These are phyloP conservation scores for Polydrusus cervinus DNA, from an alignment of 2,888 invertebrate genomes.

Conservation along the genomic window DNA sequence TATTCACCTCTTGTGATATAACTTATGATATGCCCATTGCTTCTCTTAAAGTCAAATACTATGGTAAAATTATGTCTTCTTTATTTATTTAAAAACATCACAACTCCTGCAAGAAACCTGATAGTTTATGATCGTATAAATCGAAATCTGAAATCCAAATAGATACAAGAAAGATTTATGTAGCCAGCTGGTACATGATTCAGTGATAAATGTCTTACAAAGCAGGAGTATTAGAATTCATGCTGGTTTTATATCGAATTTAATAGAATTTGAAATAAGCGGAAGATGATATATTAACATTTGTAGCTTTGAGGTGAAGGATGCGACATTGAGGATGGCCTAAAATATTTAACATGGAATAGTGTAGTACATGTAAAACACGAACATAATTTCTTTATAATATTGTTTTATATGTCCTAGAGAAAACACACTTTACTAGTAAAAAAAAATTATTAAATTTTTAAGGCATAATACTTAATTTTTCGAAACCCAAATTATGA, in stretches of 20 bases:
- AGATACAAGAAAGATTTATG: slow-evolving; percentile 27
- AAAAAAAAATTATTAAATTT: too few species aligned
- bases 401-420: too few species aligned
- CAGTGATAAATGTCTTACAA: slow-evolving; percentile 30
- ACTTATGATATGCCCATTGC: too few species aligned
- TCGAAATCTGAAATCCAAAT: slow-evolving; percentile 30
- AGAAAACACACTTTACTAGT: too few species aligned
- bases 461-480: too few species aligned
- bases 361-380: background rate
- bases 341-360: background rate
- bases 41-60: too few species aligned
- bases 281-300: slow-evolving; percentile 20
- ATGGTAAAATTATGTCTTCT: too few species aligned
- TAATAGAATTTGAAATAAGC: slow-evolving; percentile 17
- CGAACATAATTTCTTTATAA: too few species aligned
- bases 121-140: slow-evolving; percentile 18
- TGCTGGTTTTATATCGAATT: slow-evolving; percentile 27
- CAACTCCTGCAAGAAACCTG: slow-evolving; percentile 2
- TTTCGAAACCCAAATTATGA: too few species aligned
- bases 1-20: too few species aligned
- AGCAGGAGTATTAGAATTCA: slow-evolving; percentile 26
- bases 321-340: background rate
- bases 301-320: slow-evolving; percentile 5
- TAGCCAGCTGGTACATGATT: slow-evolving; percentile 22
- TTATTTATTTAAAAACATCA: slow-evolving; percentile 5